Conservation (phyloP, 64 coral and sea anemone species). For the Porites lutea region DNA sequence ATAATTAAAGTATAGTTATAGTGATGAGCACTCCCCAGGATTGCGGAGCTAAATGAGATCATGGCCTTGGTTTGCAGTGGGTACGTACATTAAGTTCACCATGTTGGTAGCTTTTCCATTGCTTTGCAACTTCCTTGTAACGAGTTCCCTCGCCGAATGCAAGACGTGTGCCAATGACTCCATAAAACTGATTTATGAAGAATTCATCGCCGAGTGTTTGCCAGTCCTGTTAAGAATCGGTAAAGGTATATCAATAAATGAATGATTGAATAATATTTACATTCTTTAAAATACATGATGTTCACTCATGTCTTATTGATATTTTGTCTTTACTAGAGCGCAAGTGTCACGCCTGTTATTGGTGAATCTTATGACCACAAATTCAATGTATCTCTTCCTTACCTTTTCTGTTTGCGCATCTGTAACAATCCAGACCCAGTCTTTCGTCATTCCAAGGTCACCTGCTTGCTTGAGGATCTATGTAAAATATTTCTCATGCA, state of each 20-base stretch:
- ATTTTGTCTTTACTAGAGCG: too few relatives aligned
- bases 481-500: neutral
- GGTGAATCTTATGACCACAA: neutral
- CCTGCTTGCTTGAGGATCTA: slow-evolving; percentile 75
- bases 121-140: slow-evolving; percentile 35
- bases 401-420: slow-evolving; percentile 74
- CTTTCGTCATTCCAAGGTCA: slow-evolving; percentile 65
- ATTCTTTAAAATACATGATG: too few relatives aligned
- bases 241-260: neutral
- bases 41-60: too few relatives aligned
- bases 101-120: slow-evolving; percentile 42
- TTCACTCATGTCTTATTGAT: too few relatives aligned
- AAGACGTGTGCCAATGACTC: slow-evolving; percentile 71
- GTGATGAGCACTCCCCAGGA: too few relatives aligned
- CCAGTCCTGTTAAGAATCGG: slow-evolving; percentile 52
- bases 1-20: too few relatives aligned
- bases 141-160: slow-evolving; percentile 46
- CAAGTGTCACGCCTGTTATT: too few relatives aligned
- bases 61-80: neutral
- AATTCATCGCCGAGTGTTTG: slow-evolving; percentile 51
- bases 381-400: neutral
- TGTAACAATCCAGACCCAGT: slow-evolving; percentile 79
- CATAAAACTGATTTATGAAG: slow-evolving; percentile 52
- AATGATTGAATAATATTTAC: too few relatives aligned
- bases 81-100: slow-evolving; percentile 36